These are phyloP conservation scores for Cynaeus angustus DNA, from an alignment of 2,888 invertebrate species.

Conservation along the genomic window DNA sequence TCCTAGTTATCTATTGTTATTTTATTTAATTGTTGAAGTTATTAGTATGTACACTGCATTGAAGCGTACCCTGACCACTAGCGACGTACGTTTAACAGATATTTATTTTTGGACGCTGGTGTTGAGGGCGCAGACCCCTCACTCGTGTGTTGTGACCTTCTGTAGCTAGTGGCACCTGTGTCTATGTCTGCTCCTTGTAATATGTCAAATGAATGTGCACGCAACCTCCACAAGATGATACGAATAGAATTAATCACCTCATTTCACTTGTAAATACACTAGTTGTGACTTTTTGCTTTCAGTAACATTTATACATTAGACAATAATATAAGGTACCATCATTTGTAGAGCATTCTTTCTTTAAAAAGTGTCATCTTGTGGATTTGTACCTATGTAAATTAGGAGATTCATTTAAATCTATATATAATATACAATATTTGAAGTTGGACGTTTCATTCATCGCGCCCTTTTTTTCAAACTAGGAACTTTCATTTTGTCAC, in stretches of 20 bases:
- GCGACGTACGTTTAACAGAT: constrained; percentile 26
- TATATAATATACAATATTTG: constrained; percentile 66
- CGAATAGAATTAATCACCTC: constrained; percentile 47
- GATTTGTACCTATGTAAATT: constrained; percentile 66
- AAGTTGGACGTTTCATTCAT: constrained; percentile 72
- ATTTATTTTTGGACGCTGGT: constrained; percentile 53
- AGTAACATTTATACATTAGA: constrained; percentile 61
- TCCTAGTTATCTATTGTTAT: constrained; percentile 41
- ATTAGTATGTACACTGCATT: constrained; percentile 46
- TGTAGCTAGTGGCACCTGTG: constrained; percentile 64
- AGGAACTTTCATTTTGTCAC: neutral
- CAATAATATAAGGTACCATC: constrained; percentile 62
- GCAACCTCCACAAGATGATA: constrained; percentile 63
- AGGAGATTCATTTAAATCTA: constrained; percentile 64
- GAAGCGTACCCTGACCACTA: constrained; percentile 47
- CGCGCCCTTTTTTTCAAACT: constrained; percentile 54
- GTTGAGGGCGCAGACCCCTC: constrained; percentile 60
- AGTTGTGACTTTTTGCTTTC: constrained; percentile 57
- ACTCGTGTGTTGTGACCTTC: constrained; percentile 68
- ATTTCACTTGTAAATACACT: constrained; percentile 65
- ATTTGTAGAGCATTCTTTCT: constrained; percentile 56
- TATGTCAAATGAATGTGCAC: constrained; percentile 65
- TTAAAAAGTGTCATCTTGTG: constrained; percentile 57
- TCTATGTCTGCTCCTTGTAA: constrained; percentile 68
- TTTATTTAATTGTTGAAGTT: constrained; percentile 48